Evolutionary conservation across 2,888 invertebrate genomes (phyloP).

Genomic region (Hololepta plana): DNA sequence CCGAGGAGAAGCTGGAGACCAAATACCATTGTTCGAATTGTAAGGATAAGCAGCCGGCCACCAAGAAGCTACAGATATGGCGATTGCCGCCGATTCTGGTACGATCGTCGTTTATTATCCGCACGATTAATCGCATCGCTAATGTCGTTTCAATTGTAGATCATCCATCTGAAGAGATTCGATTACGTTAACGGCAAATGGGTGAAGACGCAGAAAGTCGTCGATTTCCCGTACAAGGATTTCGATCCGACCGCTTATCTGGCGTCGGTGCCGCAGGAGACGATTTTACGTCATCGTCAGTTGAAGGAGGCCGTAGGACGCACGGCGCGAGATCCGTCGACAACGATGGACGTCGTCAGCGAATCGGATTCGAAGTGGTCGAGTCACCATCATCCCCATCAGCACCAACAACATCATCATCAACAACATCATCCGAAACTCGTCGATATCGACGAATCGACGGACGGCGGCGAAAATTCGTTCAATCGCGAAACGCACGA

Average conservation of each 20-base stretch:
- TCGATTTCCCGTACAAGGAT: conserved; percentile 70
- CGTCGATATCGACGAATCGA: too few species aligned
- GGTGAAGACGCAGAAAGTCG: conserved; percentile 89
- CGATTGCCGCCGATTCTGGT: conserved; percentile 76
- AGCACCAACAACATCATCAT: too few species aligned
- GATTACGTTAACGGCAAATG: conserved; percentile 80
- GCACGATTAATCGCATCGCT: too few species aligned
- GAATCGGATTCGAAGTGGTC: too few species aligned
- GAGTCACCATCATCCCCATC: too few species aligned
- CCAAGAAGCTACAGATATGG: conserved; percentile 86
- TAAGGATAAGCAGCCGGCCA: conserved; percentile 65
- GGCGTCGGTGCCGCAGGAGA: conserved; percentile 63
- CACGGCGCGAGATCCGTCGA: too few species aligned
- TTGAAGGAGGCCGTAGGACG: conserved; percentile 22
- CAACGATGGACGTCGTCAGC: too few species aligned
- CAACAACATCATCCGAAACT: too few species aligned
- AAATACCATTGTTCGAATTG: conserved; percentile 76
- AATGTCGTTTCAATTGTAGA: conserved; percentile 39
- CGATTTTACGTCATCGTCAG: conserved; percentile 47
- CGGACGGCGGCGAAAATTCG: too few species aligned
- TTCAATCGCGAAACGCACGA: background rate
- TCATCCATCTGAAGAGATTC: conserved; percentile 82
- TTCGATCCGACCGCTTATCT: conserved; percentile 79
- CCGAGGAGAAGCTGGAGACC: conserved; percentile 70
- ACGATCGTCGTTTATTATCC: conserved; percentile 14